Evolutionary conservation across 1,140 invertebrate genomes (phyloP), one percentile per base, ranked within the genome.

Genomic region (Samia ricini): DNA sequence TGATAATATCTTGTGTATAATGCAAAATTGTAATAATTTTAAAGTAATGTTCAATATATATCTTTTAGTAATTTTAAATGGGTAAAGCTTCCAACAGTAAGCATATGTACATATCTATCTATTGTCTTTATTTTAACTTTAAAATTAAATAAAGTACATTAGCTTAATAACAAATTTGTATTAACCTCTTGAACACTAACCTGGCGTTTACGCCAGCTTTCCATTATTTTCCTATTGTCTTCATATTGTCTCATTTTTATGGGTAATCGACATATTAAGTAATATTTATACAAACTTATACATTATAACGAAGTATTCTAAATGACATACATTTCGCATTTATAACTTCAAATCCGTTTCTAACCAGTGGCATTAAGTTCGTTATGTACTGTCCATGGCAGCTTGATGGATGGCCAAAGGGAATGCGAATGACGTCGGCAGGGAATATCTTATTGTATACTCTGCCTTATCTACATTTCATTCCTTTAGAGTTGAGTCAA

Each of bases 381-480:
- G 21, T 20, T 15, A 52, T 23, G 51, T 19, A 52, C 51, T 10
- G 60, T 24, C 54, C 61, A 58, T 64, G 63, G 29, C 68, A 58
- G 55, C 42, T 33, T 76, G 73, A 76, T 76, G 70, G 73, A 76
- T 76, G 60, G 68, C 68, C 70, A 48, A 12, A 42, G 68, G 68
- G 73, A 64, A 70, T 72, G 70, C 33, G 50, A 22, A 56, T 67
- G 70, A 72, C 69, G 61, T 42, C 54, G 33, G n/a, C 21, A 20
- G 56, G 36, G 61, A 61, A 62, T 56, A 65, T 56, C 55, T 59
- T 58, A 63, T 63, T 68, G 50, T 71, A 58, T 63, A 61, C 56
- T 61, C 48, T 56, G 61, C 52, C 60, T 67, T 67, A 67, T 67
- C 61, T 64, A 21, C 20, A 23, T 60, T 64, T 29, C 56, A 61